Base-by-base conservation (phyloP, 2,888 invertebrate species). In the Biston stratarius region DNA sequence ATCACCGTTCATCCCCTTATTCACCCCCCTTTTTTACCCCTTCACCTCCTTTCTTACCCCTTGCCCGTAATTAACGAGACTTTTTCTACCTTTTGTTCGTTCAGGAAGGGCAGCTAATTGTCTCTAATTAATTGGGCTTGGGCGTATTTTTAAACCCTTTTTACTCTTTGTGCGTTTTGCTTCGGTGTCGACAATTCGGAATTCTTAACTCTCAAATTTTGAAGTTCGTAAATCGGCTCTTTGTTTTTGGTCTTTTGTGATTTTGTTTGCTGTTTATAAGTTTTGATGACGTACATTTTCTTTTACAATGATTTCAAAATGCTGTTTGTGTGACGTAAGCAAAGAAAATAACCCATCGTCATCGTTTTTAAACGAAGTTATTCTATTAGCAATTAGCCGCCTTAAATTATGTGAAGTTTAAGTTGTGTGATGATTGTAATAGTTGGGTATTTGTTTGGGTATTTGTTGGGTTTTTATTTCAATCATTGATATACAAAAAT, bases 61-160 rank as follows among this genome's bases (percentile, higher is more conserved):
- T 61, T 61, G 14, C 60, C 73, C 81, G 83, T 91, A 91, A 92
- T 92, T 92, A 92, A 92, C 91, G 89, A 87, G 86, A 77, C 88
- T 92, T 92, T 92, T 92, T 91, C 89, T 86, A 91, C 91, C 92
- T 91, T 92, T 92, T 91, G 92, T 91, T 89, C 83, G 83, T 77
- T 77, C 80, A 79, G 87, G 87, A 89, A 90, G 91, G 91, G 87
- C 83, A 83, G 91, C 90, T 92, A 92, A 92, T 92, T 92, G 92
- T 92, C 88, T 86, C 87, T 91, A 92, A 92, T 92, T 92, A 92
- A 92, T 92, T 91, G 90, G 86, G 83, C 84, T 82, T 78, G 86
- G 86, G 84, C 80, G 89, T 90, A 87, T 90, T 91, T 91, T 89
- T 89, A 86, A 83, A 84, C 82, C 84, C 79, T 66, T 70, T 64